phyloP scores from a whole-genome alignment of 2,797 vertebrate genomes.

The Smutsia gigantea region DNA sequence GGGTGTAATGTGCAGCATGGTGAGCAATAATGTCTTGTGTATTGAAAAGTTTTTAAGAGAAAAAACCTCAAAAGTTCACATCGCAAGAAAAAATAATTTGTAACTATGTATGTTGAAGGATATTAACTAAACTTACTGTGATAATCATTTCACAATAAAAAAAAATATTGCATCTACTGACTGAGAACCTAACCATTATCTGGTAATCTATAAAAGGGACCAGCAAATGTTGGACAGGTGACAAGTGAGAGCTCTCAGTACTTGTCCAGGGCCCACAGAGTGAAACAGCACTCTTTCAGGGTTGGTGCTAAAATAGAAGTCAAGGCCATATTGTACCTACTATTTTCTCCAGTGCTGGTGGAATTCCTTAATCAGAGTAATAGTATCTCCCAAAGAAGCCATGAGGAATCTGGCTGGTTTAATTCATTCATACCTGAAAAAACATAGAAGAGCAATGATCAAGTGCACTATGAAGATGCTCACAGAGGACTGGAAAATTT shows the following conservation, averaged over 20 bases:
- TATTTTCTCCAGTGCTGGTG: conserved; percentile 33
- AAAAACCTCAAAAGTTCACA: too few species aligned
- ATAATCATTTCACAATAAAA: too few species aligned
- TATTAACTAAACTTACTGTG: too few species aligned
- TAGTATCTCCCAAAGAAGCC: neutral
- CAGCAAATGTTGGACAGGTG: neutral
- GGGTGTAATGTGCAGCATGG: too few species aligned
- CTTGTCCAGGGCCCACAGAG: neutral
- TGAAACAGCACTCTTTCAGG: neutral
- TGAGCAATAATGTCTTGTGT: too few species aligned
- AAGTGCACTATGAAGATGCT: neutral
- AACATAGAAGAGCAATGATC: conserved; percentile 29
- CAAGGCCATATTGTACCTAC: conserved; percentile 45
- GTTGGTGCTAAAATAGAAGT: neutral
- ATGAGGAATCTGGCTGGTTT: neutral
- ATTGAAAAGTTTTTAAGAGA: too few species aligned
- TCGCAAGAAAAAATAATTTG: too few species aligned
- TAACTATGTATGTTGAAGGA: too few species aligned
- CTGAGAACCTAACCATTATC: neutral
- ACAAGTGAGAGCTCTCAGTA: neutral
- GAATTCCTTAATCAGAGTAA: conserved; percentile 52
- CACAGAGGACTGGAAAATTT: neutral
- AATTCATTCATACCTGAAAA: conserved; percentile 60
- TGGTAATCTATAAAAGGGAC: neutral
- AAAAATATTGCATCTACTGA: neutral